Evolutionary conservation across 2,113 vertebrate genomes (phyloP).

Genomic region (Laticauda colubrina): DNA sequence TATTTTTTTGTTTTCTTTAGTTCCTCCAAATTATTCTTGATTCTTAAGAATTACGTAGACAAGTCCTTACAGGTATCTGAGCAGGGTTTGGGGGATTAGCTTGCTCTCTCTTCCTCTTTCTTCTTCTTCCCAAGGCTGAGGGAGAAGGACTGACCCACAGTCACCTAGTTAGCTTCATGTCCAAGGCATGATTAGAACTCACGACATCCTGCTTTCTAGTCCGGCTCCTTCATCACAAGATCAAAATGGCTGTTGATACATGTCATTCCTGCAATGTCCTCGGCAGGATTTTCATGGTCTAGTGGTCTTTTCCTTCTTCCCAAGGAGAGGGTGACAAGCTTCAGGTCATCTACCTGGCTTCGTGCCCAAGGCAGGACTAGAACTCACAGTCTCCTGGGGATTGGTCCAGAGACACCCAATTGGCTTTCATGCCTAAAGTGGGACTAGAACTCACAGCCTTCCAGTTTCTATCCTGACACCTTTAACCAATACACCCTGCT

Average conservation of each 20-base stretch:
- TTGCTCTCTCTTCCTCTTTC: neutral
- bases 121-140: neutral
- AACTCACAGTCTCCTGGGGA: too few species aligned
- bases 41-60: neutral
- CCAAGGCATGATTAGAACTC: neutral
- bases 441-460: neutral
- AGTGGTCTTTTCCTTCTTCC: too few species aligned
- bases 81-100: neutral
- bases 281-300: too few species aligned
- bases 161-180: neutral
- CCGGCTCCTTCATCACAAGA: too few species aligned
- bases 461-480: neutral
- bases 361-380: too few species aligned
- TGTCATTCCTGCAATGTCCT: too few species aligned
- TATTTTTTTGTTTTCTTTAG: neutral
- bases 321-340: too few species aligned
- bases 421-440: too few species aligned
- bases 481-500: neutral
- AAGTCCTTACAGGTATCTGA: neutral
- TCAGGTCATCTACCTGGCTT: too few species aligned
- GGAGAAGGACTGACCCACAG: neutral
- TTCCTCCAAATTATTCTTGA: neutral
- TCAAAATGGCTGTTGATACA: too few species aligned
- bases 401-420: too few species aligned
- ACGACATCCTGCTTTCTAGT: neutral